Percentiles rank a stretch among this genome's conserved stretches.
phyloP scores from a whole-genome alignment of 2,113 vertebrate genomes.

The Elgaria multicarinata region DNA sequence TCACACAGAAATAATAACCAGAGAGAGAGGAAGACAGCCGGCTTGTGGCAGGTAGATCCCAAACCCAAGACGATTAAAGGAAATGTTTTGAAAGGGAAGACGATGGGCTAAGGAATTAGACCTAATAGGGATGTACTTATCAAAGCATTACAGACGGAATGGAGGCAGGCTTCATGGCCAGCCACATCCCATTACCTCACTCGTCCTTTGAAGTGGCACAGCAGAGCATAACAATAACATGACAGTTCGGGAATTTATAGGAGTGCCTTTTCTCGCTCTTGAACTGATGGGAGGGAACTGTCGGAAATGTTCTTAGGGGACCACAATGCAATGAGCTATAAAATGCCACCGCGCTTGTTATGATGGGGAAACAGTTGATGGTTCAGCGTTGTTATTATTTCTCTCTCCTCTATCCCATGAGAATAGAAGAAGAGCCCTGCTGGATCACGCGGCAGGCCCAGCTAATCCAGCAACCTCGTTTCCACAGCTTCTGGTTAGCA shows the following conservation, averaged over 20 bases:
- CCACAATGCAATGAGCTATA: conserved; percentile 4
- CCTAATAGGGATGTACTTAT: conserved; percentile 24
- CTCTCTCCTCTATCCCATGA: background rate
- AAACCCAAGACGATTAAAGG: background rate
- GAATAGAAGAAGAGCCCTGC: background rate
- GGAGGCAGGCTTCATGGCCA: conserved; percentile 36
- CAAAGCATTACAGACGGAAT: conserved; percentile 47
- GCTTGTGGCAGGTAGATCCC: background rate
- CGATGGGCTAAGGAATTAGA: background rate
- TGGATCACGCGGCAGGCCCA: background rate
- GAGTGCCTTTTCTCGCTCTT: conserved; percentile 43
- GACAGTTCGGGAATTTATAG: conserved; percentile 54
- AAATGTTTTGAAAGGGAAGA: conserved; percentile 15
- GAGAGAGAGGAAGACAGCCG: background rate
- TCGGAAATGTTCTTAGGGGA: background rate
- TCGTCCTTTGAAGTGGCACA: conserved; percentile 51
- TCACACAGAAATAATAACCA: background rate
- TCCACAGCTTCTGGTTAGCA: too few species aligned
- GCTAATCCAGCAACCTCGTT: too few species aligned
- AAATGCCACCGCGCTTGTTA: conserved; percentile 5
- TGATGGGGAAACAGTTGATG: background rate
- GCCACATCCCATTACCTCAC: conserved; percentile 56
- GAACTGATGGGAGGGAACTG: conserved; percentile 44
- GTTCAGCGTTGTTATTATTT: background rate
- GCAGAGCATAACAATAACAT: conserved; percentile 50